Evolutionary conservation across 2,888 invertebrate genomes (phyloP), one percentile per base, ranked within the genome.

Genomic region (Cephus pulcher): DNA sequence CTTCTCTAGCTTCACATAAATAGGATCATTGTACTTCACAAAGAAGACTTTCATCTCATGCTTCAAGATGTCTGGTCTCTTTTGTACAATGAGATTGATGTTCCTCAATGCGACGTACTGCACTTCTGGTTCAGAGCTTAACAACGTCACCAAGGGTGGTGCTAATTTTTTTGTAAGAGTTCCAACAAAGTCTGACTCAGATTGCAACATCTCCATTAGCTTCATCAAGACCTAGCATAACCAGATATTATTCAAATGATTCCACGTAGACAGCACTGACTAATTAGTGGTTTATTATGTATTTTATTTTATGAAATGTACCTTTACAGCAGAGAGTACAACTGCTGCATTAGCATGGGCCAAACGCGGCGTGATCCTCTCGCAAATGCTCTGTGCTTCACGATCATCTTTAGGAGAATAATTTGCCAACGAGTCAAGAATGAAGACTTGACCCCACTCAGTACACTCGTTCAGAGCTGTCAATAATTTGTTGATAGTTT

Each of bases 41-140:
- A 99, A 99, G 93, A 99, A 99, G 77, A 96, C 95, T 94, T 99
- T 99, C 99, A 99, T 99, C 93, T 99, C 99, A 88, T 99, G 98
- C 91, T 99, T 99, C 74, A 99, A 93, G 85, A 99, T 99, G 80
- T 99, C 99, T 0, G 99, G 98, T 73, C 99, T 94, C 92, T 99
- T 99, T 92, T 99, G 99, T 30, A 99, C 99, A 82, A 99, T 99
- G 74, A 99, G 94, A 93, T 99, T 99, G 89, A 99, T 99, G 92
- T 99, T 99, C 84, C 99, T 93, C 79, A 99, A 93, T 0, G 99
- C 99, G 6, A 99, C 99, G 91, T 99, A 99, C 92, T 99, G 99
- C 76, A 99, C 99, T 92, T 99, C 99, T 0, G 99, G 98, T 92
- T 99, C 99, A 0, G 99, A 98, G 73, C 98, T 98, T 12, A 99